Percentiles rank a stretch among this genome's conserved stretches.
These are phyloP conservation scores for Falco concolor DNA, from an alignment of 2,797 vertebrate species.

Conservation along the genomic window DNA sequence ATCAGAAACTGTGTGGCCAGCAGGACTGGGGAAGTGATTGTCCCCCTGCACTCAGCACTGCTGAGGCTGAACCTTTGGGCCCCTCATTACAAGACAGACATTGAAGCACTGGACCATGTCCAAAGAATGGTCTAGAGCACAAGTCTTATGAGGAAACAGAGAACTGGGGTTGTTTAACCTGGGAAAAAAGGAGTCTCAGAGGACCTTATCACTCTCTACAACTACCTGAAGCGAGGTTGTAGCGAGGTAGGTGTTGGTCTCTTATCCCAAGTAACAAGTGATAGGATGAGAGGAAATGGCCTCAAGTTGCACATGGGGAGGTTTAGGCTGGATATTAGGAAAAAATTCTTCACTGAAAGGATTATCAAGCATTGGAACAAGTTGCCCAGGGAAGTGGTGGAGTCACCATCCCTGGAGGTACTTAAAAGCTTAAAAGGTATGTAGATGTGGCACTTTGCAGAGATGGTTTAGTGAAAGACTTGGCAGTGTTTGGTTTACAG, in stretches of 20 bases:
- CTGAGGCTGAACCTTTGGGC: neutral
- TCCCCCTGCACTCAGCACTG: rapidly evolving
- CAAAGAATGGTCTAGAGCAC: neutral
- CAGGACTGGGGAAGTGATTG: neutral
- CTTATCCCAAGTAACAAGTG: neutral
- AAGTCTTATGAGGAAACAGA: neutral
- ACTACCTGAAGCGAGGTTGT: neutral
- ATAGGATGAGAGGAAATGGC: neutral
- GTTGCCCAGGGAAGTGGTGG: neutral
- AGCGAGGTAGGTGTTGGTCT: neutral
- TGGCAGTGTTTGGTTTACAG: neutral
- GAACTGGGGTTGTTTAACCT: neutral
- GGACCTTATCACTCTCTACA: neutral
- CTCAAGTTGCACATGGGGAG: neutral
- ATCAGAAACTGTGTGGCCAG: neutral
- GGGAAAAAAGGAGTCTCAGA: neutral
- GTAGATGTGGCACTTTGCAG: neutral
- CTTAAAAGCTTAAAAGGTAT: neutral
- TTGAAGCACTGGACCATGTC: neutral
- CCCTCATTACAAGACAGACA: neutral
- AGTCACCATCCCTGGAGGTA: neutral
- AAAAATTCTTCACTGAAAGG: neutral
- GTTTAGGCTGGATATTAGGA: neutral
- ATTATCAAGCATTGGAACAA: neutral
- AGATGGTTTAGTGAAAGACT: neutral